Conservation (phyloP, 2,888 invertebrate species). For the Muscina levida region DNA sequence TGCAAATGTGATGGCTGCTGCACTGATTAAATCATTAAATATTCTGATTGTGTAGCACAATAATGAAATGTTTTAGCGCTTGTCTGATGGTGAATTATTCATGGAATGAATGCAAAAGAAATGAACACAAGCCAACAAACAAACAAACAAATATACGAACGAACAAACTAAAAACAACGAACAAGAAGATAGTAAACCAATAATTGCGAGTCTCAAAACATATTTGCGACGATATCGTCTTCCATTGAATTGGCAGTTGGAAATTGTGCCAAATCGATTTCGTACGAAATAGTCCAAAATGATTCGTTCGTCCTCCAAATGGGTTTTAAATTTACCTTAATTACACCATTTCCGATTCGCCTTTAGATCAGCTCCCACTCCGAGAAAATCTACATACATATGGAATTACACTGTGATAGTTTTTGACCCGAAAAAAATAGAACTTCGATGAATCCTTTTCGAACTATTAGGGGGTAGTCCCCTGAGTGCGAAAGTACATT, state of each 20-base stretch:
- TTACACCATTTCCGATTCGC: neutral
- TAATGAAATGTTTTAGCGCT: constrained; percentile 79
- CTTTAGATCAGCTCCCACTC: neutral
- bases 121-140: constrained; percentile 40
- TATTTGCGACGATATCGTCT: neutral
- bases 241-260: neutral
- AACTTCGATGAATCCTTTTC: too few relatives aligned
- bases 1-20: constrained; percentile 67
- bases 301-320: neutral
- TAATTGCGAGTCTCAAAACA: constrained; percentile 15
- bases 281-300: neutral
- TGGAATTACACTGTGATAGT: too few relatives aligned
- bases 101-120: constrained; percentile 75
- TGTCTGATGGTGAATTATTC: constrained; percentile 79
- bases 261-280: constrained; percentile 1
- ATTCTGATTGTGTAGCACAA: constrained; percentile 79
- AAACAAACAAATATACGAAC: constrained; percentile 35
- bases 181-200: constrained; percentile 50
- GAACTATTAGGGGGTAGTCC: too few relatives aligned
- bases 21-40: constrained; percentile 77
- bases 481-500: too few relatives aligned
- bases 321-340: neutral
- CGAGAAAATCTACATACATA: too few relatives aligned
- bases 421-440: too few relatives aligned
- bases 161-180: constrained; percentile 38